These are phyloP conservation scores for Spongia lamella DNA, from an alignment of 37 sponge, comb jelly and placozoan species.

Conservation along the genomic window DNA sequence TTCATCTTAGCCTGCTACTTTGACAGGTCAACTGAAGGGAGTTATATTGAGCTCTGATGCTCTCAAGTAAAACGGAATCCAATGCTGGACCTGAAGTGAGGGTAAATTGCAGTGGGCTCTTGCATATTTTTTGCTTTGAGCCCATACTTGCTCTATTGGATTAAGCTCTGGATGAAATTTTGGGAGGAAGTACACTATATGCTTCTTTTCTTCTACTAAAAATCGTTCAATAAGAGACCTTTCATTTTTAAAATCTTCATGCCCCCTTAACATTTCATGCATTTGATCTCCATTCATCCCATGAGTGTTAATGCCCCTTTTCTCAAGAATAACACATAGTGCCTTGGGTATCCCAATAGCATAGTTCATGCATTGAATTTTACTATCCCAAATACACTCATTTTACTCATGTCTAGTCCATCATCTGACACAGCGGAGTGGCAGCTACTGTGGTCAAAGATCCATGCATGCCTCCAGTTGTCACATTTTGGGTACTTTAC, in stretches of 20 bases:
- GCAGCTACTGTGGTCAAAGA: slow-evolving; percentile 57
- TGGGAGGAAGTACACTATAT: slow-evolving; percentile 41
- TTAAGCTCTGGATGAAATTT: slow-evolving; percentile 49
- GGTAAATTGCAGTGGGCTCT: slow-evolving; percentile 26
- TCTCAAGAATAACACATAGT: background rate
- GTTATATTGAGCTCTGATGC: too few relatives aligned
- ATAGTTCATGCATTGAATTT: slow-evolving; percentile 27
- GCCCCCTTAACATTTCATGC: slow-evolving; percentile 7
- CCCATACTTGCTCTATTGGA: slow-evolving; percentile 45
- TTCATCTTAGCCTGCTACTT: too few relatives aligned
- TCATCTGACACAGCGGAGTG: slow-evolving; percentile 36
- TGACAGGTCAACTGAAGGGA: too few relatives aligned
- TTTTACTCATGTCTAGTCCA: slow-evolving; percentile 12
- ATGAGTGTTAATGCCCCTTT: slow-evolving; percentile 13
- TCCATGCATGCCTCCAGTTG: slow-evolving; percentile 25
- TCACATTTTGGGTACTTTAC: slow-evolving; percentile 43
- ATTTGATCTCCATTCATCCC: slow-evolving; percentile 16
- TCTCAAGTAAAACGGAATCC: slow-evolving; percentile 16
- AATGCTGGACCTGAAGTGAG: slow-evolving; percentile 11
- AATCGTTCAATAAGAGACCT: slow-evolving; percentile 6
- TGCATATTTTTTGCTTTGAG: slow-evolving; percentile 5
- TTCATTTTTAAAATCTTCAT: slow-evolving; percentile 31
- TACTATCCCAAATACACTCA: slow-evolving; percentile 46
- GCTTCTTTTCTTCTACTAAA: slow-evolving; percentile 28
- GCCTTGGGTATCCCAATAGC: slow-evolving; percentile 22